Evolutionary conservation across 2,113 vertebrate species (phyloP), one percentile per base, ranked within the genome.

Genomic region (Scomber scombrus): DNA sequence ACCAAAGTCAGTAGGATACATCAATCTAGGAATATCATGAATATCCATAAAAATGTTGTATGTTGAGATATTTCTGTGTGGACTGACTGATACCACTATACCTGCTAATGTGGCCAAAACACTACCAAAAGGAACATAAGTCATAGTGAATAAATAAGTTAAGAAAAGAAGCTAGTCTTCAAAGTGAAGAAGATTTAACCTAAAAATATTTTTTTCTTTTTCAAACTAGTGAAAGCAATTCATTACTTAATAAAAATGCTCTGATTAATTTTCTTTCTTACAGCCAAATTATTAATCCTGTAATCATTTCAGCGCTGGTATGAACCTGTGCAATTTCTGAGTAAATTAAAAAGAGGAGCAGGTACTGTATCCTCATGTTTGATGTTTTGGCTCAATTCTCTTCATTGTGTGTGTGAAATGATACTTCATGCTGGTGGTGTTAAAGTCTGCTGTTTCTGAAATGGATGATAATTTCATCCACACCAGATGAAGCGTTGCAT

Each of bases 401-500:
- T 29, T 71, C 2, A 6, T 46, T 62, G 14, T 63, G 45, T 4
- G 14, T 52, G 58, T 58, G 57, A 76, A 46, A 63, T 55, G 40
- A 76, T 61, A 10, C 34, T 40, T 31, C 55, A 57, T 0, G 62
- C 61, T 64, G 14, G 0, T 8, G 19, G 62, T 40, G 26, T 16
- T 16, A 12, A 40, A 71, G 19, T 61, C 54, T 56, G 49, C 51
- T 43, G 26, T 46, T 46, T 75, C 69, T 64, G 54, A 66, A 87
- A 69, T 49, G 31, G 54, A 86, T 19, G 61, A 29, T 81, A 60
- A 82, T 88, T 89, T 80, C 60, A 62, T 77, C 56, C 46, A 19
- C 31, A 51, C 45, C 73, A 80, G 68, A 55, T 69, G 70, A 85
- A 82, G 23, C 68, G 2, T 71, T 63, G 12, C 66, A 74, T 54